phyloP scores from a whole-genome alignment of 2,888 invertebrate genomes.

The Phanerotoma sp. region DNA sequence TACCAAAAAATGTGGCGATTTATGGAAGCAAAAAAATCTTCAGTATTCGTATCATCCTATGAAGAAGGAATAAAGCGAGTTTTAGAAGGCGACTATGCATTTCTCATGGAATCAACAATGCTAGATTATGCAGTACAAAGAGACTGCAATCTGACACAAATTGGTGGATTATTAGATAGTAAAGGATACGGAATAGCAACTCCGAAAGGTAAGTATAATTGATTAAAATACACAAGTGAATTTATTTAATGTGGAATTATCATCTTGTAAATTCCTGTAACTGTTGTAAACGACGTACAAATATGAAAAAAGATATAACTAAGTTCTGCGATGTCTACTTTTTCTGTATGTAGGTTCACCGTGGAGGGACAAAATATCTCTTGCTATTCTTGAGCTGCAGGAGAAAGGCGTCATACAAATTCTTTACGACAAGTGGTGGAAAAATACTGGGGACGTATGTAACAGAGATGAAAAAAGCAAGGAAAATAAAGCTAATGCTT shows the following conservation, averaged over 20 bases:
- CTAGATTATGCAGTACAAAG: slow-evolving; percentile 80
- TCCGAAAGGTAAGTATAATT: slow-evolving; percentile 60
- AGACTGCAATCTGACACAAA: slow-evolving; percentile 84
- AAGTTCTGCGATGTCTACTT: neutral
- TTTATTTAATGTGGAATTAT: too few relatives aligned
- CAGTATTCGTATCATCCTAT: slow-evolving; percentile 73
- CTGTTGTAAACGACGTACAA: too few relatives aligned
- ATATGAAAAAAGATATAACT: neutral
- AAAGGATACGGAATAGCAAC: slow-evolving; percentile 78
- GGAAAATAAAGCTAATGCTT: slow-evolving; percentile 89
- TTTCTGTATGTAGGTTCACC: slow-evolving; percentile 65
- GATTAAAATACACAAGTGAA: too few relatives aligned
- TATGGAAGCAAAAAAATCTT: slow-evolving; percentile 73
- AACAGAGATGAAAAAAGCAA: slow-evolving; percentile 84
- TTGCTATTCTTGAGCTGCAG: slow-evolving; percentile 92
- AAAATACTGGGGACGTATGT: slow-evolving; percentile 90
- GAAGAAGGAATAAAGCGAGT: slow-evolving; percentile 78
- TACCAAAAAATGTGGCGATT: slow-evolving; percentile 83
- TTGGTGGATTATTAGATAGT: slow-evolving; percentile 79
- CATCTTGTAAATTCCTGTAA: too few relatives aligned
- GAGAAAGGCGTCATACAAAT: slow-evolving; percentile 93
- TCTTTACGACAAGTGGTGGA: slow-evolving; percentile 98
- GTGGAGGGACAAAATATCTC: slow-evolving; percentile 95
- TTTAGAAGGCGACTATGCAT: slow-evolving; percentile 79
- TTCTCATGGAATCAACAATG: slow-evolving; percentile 87